A percentile compares a stretch with the other conserved stretches of the same genome.
Evolutionary conservation across 2,797 vertebrate species (phyloP).

Genomic region (Hippopotamyrus pictus): DNA sequence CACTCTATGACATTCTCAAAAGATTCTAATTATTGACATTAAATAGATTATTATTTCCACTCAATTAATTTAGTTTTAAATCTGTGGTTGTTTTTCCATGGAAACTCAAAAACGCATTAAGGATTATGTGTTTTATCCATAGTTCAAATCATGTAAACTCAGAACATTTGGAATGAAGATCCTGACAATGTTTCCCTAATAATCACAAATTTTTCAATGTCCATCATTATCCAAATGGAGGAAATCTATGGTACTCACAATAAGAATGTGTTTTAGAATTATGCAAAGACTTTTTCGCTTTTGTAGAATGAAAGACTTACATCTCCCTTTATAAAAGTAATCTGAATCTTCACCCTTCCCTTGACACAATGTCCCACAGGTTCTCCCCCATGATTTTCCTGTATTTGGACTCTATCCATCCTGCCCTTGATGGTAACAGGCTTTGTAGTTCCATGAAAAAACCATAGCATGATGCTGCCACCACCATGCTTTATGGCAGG

Average conservation of each 20-base stretch:
- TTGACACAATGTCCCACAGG: background rate
- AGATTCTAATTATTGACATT: background rate
- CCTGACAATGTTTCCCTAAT: background rate
- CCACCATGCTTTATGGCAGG: background rate
- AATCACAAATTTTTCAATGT: background rate
- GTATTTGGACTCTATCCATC: background rate
- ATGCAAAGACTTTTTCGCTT: background rate
- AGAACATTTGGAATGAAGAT: background rate
- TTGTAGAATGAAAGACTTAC: constrained; percentile 3
- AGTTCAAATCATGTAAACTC: background rate
- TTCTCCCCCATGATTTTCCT: background rate
- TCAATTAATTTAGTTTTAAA: background rate
- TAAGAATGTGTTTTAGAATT: background rate
- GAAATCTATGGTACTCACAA: background rate
- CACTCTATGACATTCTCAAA: background rate
- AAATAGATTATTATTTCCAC: background rate
- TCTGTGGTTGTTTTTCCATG: background rate
- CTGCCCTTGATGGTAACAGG: background rate
- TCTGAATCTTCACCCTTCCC: background rate
- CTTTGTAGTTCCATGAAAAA: background rate
- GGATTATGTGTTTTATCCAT: background rate
- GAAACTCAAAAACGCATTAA: background rate
- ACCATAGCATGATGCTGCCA: background rate
- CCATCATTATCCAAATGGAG: background rate
- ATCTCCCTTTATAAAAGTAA: background rate